Base-by-base conservation (phyloP, 1,140 invertebrate genomes). In the Prorops nasuta region DNA sequence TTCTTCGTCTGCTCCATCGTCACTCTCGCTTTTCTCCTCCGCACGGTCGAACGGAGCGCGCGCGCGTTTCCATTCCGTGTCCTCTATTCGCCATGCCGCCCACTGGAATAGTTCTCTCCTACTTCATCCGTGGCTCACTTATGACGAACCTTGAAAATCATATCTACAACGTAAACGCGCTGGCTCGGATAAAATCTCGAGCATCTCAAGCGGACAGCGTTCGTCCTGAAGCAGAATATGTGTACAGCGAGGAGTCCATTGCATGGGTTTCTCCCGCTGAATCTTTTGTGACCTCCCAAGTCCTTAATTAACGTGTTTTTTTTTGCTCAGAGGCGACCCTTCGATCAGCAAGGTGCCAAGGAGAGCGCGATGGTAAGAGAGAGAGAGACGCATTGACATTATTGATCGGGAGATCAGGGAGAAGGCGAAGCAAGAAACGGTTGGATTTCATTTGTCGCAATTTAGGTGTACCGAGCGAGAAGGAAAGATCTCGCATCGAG, bases 91-190 rank as follows among this genome's bases (percentile, higher is more conserved):
- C 44, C 22, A 28, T 51, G 20, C 15, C 37, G 14, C 38, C 51
- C 46, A 55, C 56, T 38, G 48, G 14, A 19, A 17, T 42, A 19
- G 28, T 45, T 47, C 20, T 35, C 44, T 32, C 54, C 24, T 58
- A 10, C 34, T 49, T 47, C 47, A 48, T 64, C 54, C 54, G 60
- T 54, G 56, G 61, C 54, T 44, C 43, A 65, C 56, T 63, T 60
- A 67, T n/a, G n/a, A 71, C 63, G 66, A 68, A 72, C 58, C 67
- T 59, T 63, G 55, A 71, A 67, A 65, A 71, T 67, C 58, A 57
- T 58, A 56, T 66, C 62, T 55, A n/a, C n/a, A n/a, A n/a, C n/a
- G n/a, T n/a, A n/a, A n/a, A n/a, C 49, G 49, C 56, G 37, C 57
- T 28, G 58, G 68, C 61, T 71, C 71, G 69, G 55, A 53, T 39